Evolutionary conservation across 2,888 invertebrate genomes (phyloP).

Genomic region (Scrobipalpa costella): DNA sequence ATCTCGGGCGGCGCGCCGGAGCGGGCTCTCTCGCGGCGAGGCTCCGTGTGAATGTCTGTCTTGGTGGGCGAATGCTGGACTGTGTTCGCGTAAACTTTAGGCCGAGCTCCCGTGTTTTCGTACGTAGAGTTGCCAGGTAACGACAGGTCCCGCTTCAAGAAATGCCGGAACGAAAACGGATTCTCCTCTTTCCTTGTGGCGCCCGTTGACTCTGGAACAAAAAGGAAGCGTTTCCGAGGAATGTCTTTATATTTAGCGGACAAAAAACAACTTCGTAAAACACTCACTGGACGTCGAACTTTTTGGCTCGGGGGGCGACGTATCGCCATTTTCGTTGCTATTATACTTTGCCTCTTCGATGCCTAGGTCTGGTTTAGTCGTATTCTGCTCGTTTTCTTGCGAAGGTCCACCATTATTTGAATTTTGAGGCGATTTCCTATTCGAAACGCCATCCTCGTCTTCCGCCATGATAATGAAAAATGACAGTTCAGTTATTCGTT

Average conservation of each 20-base stretch:
- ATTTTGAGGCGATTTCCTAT: constrained; percentile 75
- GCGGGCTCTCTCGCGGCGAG: constrained; percentile 63
- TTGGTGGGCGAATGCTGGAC: constrained; percentile 75
- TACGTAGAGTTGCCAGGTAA: constrained; percentile 80
- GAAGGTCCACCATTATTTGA: constrained; percentile 61
- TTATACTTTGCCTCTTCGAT: constrained; percentile 75
- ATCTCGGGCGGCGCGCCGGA: constrained; percentile 51
- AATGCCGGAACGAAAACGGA: constrained; percentile 93
- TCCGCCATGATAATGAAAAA: constrained; percentile 78
- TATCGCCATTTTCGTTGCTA: constrained; percentile 66
- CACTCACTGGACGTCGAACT: constrained; percentile 74
- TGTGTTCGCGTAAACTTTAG: constrained; percentile 84
- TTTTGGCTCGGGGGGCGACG: constrained; percentile 61
- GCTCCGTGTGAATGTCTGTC: constrained; percentile 59
- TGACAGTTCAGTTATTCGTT: constrained; percentile 61
- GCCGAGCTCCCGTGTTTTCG: constrained; percentile 87
- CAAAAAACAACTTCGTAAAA: constrained; percentile 75
- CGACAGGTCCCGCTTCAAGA: constrained; percentile 85
- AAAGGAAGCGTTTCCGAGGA: constrained; percentile 50
- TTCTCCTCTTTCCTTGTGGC: constrained; percentile 84
- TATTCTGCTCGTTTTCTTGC: constrained; percentile 68
- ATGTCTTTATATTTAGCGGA: constrained; percentile 67
- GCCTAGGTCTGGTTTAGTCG: constrained; percentile 72
- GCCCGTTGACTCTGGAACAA: constrained; percentile 70
- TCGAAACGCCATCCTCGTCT: constrained; percentile 77